These are phyloP conservation scores for Eclectus roratus DNA, from an alignment of 2,113 vertebrate species.

Conservation along the genomic window DNA sequence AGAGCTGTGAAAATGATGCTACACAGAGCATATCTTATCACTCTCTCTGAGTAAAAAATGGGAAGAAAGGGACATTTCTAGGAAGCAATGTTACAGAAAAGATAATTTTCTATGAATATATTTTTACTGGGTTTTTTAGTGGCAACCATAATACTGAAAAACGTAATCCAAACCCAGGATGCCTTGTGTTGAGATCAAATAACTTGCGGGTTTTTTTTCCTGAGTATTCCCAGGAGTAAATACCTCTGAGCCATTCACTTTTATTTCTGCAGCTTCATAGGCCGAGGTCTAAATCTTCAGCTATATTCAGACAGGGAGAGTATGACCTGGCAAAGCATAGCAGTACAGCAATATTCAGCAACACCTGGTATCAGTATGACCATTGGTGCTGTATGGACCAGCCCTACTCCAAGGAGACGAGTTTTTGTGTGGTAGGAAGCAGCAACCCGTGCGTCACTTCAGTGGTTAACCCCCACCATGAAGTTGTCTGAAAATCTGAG, in stretches of 20 bases:
- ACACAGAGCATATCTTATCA: not conserved
- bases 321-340: not conserved
- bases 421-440: not conserved
- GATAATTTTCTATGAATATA: not conserved
- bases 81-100: not conserved
- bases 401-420: not conserved
- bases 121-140: not conserved
- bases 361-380: not conserved
- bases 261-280: not conserved
- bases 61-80: not conserved
- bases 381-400: not conserved
- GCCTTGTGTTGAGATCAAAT: not conserved
- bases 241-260: not conserved
- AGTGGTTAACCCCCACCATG: not conserved
- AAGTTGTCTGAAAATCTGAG: not conserved
- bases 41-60: not conserved
- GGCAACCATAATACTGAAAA: not conserved
- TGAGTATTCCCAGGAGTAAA: not conserved
- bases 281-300: not conserved
- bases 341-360: not conserved
- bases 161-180: not conserved
- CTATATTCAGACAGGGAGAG: not conserved
- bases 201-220: not conserved
- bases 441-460: not conserved
- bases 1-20: not conserved